Percentiles rank a stretch among this genome's conserved stretches.
These are phyloP conservation scores for Bradypus variegatus DNA, from an alignment of 2,797 vertebrate species.

Conservation along the genomic window DNA sequence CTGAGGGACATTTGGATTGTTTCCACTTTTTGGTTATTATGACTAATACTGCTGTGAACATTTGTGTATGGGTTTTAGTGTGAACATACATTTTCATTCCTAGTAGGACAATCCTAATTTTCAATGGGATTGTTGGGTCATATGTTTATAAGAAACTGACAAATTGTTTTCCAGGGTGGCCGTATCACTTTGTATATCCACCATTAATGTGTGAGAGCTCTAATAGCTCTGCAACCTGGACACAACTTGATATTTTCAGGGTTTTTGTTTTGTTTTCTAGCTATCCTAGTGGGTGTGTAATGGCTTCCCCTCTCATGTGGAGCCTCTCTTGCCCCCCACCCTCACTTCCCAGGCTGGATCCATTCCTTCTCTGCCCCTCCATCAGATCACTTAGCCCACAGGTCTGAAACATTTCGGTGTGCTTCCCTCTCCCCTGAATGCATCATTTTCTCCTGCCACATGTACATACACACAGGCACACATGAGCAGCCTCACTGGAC, in stretches of 20 bases:
- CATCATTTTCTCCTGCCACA: background rate
- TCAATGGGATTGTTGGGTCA: background rate
- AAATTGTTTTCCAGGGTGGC: background rate
- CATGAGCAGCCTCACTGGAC: background rate
- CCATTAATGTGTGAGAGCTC: background rate
- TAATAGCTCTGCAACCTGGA: background rate
- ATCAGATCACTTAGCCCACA: background rate
- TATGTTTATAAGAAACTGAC: background rate
- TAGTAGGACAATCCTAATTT: too few relatives aligned
- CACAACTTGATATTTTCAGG: background rate
- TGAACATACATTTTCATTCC: background rate
- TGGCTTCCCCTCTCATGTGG: background rate
- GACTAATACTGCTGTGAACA: background rate
- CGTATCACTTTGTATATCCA: background rate
- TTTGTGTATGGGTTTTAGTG: background rate
- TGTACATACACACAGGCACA: fast-evolving
- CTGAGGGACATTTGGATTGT: background rate
- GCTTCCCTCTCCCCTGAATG: background rate
- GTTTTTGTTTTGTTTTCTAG: background rate
- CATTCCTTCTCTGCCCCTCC: background rate
- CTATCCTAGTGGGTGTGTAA: background rate
- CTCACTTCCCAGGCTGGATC: background rate
- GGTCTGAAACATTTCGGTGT: background rate
- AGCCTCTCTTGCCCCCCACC: background rate
- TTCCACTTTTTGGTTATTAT: background rate